Evolutionary conservation across 2,113 vertebrate species (phyloP), one percentile per base, ranked within the genome.

Genomic region (Perccottus glenii): DNA sequence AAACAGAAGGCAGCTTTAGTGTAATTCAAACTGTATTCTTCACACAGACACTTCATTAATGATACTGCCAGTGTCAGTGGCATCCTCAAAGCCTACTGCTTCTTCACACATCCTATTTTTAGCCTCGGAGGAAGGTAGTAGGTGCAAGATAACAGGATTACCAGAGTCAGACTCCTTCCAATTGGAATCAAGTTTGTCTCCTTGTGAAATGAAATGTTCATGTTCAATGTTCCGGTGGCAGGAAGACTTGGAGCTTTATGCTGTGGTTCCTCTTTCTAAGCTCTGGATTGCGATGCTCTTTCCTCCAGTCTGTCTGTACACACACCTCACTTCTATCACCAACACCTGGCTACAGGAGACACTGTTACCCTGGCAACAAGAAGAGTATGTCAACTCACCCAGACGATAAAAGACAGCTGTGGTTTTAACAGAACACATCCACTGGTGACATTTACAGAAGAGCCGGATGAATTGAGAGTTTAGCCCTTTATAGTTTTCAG

Each of bases 301-400:
- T 82, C 82, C 65, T 52, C 80, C 63, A 77, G 44, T 60, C 64
- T 67, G 16, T 62, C 77, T 77, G 50, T 50, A 33, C 46, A 70
- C 58, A 15, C 49, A 51, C 71, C 60, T 71, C 71, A 65, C 12
- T 62, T 66, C 74, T 75, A 77, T 86, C 81, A 76, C 83, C 60
- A 85, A 76, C 78, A 79, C 80, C 82, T 83, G 73, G 73, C 70
- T 72, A 51, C 49, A 1, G 80, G 60, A 87, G 76, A 77, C 82
- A 83, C 72, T 61, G 90, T 92, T 90, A 74, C 86, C 90, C 73
- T 82, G 86, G 88, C 82, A 91, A 92, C 88, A 15, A 59, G 73
- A 38, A 77, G 74, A 81, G 77, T 71, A 75, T 76, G 73, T 84
- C 80, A 84, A 82, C 71, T 65, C 75, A 70, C 57, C 19, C 46